phyloP scores from a whole-genome alignment of 2,888 invertebrate species.

The Conistra vaccinii region DNA sequence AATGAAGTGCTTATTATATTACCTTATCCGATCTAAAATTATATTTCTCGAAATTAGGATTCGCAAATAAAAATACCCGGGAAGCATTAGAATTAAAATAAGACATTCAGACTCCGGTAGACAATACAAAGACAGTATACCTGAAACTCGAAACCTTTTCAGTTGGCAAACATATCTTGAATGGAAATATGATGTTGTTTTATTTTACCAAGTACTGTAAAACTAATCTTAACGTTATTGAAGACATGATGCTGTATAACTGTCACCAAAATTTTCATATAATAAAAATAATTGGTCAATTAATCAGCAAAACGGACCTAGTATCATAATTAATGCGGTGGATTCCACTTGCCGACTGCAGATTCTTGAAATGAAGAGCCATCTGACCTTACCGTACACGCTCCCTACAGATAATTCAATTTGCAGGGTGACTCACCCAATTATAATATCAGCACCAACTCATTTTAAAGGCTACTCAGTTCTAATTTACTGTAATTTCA shows the following conservation, averaged over 20 bases:
- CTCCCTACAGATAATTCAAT: slow-evolving; percentile 70
- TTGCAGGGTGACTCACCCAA: slow-evolving; percentile 68
- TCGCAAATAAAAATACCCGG: slow-evolving; percentile 10
- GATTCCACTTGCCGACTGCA: slow-evolving; percentile 68
- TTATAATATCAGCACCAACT: slow-evolving; percentile 70
- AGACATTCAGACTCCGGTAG: not conserved
- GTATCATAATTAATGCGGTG: slow-evolving; percentile 68
- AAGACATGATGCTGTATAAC: not conserved
- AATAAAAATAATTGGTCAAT: slow-evolving; percentile 21
- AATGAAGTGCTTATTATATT: slow-evolving; percentile 60
- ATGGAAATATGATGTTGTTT: slow-evolving; percentile 8
- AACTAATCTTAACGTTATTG: not conserved
- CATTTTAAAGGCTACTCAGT: slow-evolving; percentile 67
- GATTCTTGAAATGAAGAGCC: slow-evolving; percentile 68
- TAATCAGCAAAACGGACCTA: slow-evolving; percentile 24
- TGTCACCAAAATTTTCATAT: not conserved
- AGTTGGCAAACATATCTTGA: not conserved
- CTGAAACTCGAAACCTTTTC: slow-evolving; percentile 5
- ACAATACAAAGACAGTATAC: slow-evolving; percentile 7
- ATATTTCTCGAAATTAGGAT: slow-evolving; percentile 3
- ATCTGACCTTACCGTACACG: slow-evolving; percentile 64
- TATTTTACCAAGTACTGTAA: not conserved
- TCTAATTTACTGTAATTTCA: slow-evolving; percentile 72
- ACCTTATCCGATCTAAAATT: slow-evolving; percentile 30
- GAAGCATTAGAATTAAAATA: slow-evolving; percentile 8